phyloP scores from a whole-genome alignment of 2,113 vertebrate genomes.

The Burhinus bistriatus region DNA sequence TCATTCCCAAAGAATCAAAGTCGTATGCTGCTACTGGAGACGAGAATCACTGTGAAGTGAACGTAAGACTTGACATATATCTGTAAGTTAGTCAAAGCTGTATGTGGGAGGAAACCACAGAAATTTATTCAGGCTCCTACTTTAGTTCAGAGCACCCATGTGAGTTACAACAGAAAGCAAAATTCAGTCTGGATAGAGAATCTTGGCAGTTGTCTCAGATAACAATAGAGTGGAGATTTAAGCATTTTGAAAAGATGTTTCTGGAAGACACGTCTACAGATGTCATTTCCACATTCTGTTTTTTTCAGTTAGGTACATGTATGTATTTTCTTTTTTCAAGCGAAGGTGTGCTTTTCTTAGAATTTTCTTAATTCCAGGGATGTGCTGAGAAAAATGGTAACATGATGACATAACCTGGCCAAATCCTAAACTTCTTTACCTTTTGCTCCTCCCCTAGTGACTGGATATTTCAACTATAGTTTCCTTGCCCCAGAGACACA shows the following conservation, averaged over 20 bases:
- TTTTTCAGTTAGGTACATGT: not conserved
- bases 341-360: not conserved
- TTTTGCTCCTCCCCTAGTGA: not conserved
- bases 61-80: not conserved
- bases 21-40: not conserved
- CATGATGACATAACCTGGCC: not conserved
- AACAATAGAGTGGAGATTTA: conserved; percentile 3
- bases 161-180: conserved; percentile 22
- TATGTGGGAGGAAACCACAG: conserved; percentile 24
- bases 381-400: not conserved
- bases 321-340: not conserved
- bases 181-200: conserved; percentile 20
- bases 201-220: not conserved
- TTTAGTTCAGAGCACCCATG: not conserved
- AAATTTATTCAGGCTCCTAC: conserved; percentile 22
- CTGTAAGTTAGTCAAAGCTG: not conserved
- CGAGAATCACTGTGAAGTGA: not conserved
- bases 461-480: not conserved
- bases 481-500: not conserved
- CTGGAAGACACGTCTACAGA: not conserved
- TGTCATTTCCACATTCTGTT: not conserved
- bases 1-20: not conserved
- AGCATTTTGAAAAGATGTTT: not conserved
- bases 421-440: not conserved
- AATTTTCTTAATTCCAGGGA: not conserved